phyloP scores from a whole-genome alignment of 2,888 invertebrate species.

The Scelioninae gen. 1 region DNA sequence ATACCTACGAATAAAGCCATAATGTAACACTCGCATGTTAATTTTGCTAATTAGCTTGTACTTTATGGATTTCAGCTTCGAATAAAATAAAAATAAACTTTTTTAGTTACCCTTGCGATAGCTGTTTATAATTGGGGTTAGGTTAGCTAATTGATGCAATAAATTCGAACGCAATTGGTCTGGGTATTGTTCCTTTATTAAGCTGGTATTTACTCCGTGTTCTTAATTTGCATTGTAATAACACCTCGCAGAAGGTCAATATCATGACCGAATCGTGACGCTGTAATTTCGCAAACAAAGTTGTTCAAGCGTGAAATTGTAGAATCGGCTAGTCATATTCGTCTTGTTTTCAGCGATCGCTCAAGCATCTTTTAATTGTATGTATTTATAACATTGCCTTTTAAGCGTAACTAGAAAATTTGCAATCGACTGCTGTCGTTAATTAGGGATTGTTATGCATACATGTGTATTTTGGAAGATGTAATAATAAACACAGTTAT shows the following conservation, averaged over 20 bases:
- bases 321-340: conserved; percentile 30
- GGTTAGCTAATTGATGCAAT: conserved; percentile 2
- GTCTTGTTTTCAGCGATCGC: conserved; percentile 9
- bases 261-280: conserved; percentile 52
- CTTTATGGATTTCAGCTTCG: conserved; percentile 29
- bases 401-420: neutral
- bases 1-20: conserved; percentile 50
- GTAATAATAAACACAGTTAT: conserved; percentile 7
- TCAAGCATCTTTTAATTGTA: conserved; percentile 4
- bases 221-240: conserved; percentile 44
- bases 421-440: neutral
- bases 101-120: neutral
- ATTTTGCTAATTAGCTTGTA: conserved; percentile 54
- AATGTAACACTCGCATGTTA: conserved; percentile 45
- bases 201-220: conserved; percentile 3
- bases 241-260: conserved; percentile 47
- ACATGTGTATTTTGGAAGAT: neutral
- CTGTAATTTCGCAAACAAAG: conserved; percentile 46
- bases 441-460: neutral
- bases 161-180: conserved; percentile 6
- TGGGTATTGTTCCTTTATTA: conserved; percentile 2
- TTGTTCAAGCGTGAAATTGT: conserved; percentile 47
- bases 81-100: neutral
- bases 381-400: conserved; percentile 5
- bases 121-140: conserved; percentile 17